Evolutionary conservation across 2,113 vertebrate genomes (phyloP).

Genomic region (Heterotis niloticus): DNA sequence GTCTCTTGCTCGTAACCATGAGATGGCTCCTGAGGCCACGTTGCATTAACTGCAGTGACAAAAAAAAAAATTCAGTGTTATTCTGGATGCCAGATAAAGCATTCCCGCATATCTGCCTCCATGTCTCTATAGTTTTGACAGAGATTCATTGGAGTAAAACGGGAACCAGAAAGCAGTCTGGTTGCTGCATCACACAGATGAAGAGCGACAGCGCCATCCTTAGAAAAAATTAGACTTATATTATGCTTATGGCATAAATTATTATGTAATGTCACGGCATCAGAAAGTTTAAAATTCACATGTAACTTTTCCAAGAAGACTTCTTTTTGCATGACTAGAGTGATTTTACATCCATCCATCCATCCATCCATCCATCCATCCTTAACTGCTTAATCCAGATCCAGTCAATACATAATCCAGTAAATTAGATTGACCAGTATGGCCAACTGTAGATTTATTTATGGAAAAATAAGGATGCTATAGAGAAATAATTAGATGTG

Average conservation of each 20-base stretch:
- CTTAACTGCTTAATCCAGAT: neutral
- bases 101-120: neutral
- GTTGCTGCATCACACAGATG: neutral
- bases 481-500: neutral
- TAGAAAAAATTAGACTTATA: neutral
- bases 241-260: too few species aligned
- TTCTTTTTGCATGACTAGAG: neutral
- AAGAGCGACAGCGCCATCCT: neutral
- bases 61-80: neutral
- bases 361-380: neutral
- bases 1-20: neutral
- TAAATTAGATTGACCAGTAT: neutral
- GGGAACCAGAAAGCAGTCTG: neutral
- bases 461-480: neutral
- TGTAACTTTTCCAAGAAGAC: neutral
- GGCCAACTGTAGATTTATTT: too few species aligned
- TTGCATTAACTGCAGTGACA: neutral
- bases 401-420: neutral
- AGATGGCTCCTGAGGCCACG: neutral
- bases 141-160: neutral
- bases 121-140: slow-evolving; percentile 7
- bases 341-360: too few species aligned
- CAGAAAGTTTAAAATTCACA: neutral
- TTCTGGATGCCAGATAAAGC: slow-evolving; percentile 1
- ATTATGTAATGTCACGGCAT: neutral